Percentiles rank a stretch among this genome's conserved stretches.
These are phyloP conservation scores for Orestias chungarensis DNA, from an alignment of 2,797 vertebrate species.

Conservation along the genomic window DNA sequence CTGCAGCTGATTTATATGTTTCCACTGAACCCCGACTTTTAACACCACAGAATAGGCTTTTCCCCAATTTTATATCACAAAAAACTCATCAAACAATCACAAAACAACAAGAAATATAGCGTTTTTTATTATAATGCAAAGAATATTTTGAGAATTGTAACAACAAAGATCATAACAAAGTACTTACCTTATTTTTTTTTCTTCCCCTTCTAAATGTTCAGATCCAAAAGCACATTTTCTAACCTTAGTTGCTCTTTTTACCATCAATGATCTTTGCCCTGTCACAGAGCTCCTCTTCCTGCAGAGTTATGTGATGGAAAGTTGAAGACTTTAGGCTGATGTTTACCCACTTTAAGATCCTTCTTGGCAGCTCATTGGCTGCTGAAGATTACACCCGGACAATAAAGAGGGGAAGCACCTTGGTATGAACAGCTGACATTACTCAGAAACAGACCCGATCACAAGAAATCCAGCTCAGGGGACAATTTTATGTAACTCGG, in stretches of 20 bases:
- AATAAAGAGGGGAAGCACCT: constrained; percentile 39
- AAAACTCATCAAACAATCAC: not conserved
- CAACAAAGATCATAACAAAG: not conserved
- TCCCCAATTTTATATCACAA: not conserved
- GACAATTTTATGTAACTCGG: not conserved
- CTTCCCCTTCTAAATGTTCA: constrained; percentile 1
- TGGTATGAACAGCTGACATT: constrained; percentile 59
- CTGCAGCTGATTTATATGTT: constrained; percentile 39
- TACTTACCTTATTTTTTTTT: not conserved
- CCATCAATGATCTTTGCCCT: constrained; percentile 23
- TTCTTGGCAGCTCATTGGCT: constrained; percentile 64
- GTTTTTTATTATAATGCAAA: not conserved
- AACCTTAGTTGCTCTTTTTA: constrained; percentile 1
- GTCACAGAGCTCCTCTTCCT: not conserved
- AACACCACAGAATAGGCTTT: constrained; percentile 45
- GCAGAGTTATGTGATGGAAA: constrained; percentile 27
- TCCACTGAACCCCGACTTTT: constrained; percentile 65
- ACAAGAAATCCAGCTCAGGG: constrained; percentile 27
- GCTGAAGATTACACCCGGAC: constrained; percentile 71
- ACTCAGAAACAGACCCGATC: constrained; percentile 52
- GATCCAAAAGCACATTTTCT: constrained; percentile 9
- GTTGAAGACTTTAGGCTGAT: constrained; percentile 41
- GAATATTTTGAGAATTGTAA: not conserved
- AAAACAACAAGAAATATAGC: not conserved
- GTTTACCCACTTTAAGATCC: constrained; percentile 68